Evolutionary conservation across 2,113 vertebrate genomes (phyloP).

Genomic region (Hassar affinis): DNA sequence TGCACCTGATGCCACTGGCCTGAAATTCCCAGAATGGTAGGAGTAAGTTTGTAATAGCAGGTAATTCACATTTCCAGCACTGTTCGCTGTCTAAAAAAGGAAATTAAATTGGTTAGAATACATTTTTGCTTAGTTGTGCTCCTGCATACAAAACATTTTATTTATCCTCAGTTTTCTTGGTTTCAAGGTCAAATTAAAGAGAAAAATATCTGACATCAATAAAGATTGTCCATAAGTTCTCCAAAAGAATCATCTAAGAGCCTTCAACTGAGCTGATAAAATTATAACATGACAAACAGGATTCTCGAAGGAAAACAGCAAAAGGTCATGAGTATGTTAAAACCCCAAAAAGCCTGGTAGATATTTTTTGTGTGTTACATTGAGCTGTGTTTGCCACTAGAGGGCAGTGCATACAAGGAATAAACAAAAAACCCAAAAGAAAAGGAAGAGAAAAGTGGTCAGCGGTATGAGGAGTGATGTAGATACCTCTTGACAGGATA

Average conservation of each 20-base stretch:
- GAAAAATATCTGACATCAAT: background rate
- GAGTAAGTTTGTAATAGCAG: background rate
- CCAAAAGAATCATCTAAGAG: background rate
- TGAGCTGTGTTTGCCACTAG: slow-evolving; percentile 12
- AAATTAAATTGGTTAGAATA: background rate
- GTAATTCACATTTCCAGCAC: background rate
- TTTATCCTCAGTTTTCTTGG: background rate
- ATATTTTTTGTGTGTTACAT: background rate
- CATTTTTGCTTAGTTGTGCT: background rate
- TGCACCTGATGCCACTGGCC: too few species aligned
- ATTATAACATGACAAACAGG: background rate
- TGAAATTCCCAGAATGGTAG: too few species aligned
- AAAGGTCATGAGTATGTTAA: background rate
- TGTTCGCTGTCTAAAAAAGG: background rate
- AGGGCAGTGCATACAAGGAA: slow-evolving; percentile 13
- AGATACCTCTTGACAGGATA: slow-evolving; percentile 93
- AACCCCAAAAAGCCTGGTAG: background rate
- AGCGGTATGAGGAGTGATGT: background rate
- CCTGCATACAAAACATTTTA: background rate
- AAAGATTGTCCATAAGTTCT: background rate
- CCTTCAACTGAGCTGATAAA: background rate
- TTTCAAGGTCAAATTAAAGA: background rate
- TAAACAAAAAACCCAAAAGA: background rate
- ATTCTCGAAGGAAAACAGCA: background rate
- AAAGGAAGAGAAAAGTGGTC: background rate